Percentiles rank a stretch among this genome's conserved stretches.
phyloP scores from a whole-genome alignment of 2,888 invertebrate species.

The Scaptomyza tumidula region DNA sequence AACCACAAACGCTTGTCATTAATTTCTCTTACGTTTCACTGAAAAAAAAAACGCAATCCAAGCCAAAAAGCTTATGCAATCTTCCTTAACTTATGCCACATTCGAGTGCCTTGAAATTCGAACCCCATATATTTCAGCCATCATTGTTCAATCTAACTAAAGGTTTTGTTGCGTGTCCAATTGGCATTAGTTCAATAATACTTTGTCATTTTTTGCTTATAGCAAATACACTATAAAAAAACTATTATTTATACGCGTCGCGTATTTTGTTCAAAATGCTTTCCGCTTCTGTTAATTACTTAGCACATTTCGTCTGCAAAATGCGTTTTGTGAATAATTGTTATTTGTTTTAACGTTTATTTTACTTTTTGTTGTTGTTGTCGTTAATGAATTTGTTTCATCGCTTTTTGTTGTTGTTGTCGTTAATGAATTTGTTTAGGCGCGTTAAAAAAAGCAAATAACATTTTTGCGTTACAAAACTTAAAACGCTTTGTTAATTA shows the following conservation, averaged over 20 bases:
- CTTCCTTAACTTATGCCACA: conserved; percentile 2
- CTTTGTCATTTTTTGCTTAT: conserved; percentile 55
- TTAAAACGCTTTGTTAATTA: conserved; percentile 8
- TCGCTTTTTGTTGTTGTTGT: not conserved
- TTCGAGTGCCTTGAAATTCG: not conserved
- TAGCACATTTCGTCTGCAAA: conserved; percentile 25
- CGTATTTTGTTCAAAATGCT: conserved; percentile 32
- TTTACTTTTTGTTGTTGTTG: not conserved
- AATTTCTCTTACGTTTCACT: too few relatives aligned
- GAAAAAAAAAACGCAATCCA: not conserved
- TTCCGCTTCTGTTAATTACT: conserved; percentile 47
- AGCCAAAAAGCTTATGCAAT: conserved; percentile 26
- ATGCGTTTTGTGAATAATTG: conserved; percentile 26
- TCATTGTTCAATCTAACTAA: conserved; percentile 66
- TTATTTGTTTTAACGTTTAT: conserved; percentile 23
- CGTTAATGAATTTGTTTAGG: conserved; percentile 49
- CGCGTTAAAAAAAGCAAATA: conserved; percentile 24
- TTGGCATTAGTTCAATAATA: conserved; percentile 63
- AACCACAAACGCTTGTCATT: too few relatives aligned
- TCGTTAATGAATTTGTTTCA: conserved; percentile 44
- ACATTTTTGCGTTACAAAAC: conserved; percentile 26
- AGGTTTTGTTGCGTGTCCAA: conserved; percentile 70
- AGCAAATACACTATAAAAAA: conserved; percentile 67
- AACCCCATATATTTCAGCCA: conserved; percentile 2
- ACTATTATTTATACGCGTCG: conserved; percentile 67